Conservation (phyloP, 2,888 invertebrate species). For the Chelonus formosanus region DNA sequence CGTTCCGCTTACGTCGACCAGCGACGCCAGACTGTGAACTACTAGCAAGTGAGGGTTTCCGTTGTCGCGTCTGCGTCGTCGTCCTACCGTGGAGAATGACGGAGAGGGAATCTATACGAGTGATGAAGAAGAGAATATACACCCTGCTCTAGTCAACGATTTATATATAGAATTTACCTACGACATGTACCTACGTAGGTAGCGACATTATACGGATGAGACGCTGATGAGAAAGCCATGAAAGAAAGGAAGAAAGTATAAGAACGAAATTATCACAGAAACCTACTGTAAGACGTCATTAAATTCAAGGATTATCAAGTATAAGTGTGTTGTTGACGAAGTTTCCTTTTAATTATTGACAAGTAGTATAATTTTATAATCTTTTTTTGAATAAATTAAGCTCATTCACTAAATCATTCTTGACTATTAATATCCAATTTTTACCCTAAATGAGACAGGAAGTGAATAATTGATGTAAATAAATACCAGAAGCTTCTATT, state of each 20-base stretch:
- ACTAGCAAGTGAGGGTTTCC: slow-evolving; percentile 44
- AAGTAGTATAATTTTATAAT: no score
- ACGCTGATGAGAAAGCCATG: slow-evolving; percentile 10
- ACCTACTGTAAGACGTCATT: neutral
- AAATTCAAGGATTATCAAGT: neutral
- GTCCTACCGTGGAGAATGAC: slow-evolving; percentile 29
- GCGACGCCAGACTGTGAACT: slow-evolving; percentile 55
- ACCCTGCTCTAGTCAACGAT: slow-evolving; percentile 12
- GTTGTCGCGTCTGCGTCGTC: slow-evolving; percentile 43
- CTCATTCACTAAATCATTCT: no score
- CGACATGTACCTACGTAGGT: slow-evolving; percentile 7
- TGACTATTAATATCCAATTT: no score
- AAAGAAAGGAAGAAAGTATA: neutral
- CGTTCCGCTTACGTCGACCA: slow-evolving; percentile 51
- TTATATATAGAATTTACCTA: slow-evolving; percentile 23
- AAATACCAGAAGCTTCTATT: no score
- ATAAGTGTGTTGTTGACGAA: neutral
- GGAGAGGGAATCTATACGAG: slow-evolving; percentile 11
- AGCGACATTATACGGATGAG: slow-evolving; percentile 12
- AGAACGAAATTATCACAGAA: neutral
- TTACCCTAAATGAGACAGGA: no score
- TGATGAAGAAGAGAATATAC: slow-evolving; percentile 15
- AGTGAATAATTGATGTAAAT: no score
- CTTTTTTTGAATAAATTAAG: no score
- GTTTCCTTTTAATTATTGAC: neutral